phyloP scores from a whole-genome alignment of 2,113 vertebrate genomes.

The Elgaria multicarinata region DNA sequence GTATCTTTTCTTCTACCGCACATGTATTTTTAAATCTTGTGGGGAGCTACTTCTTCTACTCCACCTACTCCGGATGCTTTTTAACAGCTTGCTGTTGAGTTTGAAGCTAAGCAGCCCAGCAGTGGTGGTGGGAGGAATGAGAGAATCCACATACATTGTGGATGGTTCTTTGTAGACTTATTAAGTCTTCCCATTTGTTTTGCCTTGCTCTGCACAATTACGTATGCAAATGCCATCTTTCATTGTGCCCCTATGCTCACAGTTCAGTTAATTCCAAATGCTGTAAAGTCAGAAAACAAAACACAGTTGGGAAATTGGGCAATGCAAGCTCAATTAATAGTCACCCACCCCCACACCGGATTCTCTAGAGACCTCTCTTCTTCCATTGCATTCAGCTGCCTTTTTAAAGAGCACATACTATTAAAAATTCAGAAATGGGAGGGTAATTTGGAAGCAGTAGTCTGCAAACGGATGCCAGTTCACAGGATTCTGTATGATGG shows the following conservation, averaged over 20 bases:
- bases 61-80: neutral
- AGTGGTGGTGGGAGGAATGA: neutral
- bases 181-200: slow-evolving; percentile 61
- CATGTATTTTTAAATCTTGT: neutral
- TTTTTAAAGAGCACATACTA: slow-evolving; percentile 46
- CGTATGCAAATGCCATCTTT: slow-evolving; percentile 48
- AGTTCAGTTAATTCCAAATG: slow-evolving; percentile 21
- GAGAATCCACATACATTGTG: slow-evolving; percentile 26
- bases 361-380: slow-evolving; percentile 35
- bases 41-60: neutral
- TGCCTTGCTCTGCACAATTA: slow-evolving; percentile 44
- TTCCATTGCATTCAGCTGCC: slow-evolving; percentile 22
- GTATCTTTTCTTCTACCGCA: too few species aligned
- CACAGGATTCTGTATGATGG: neutral
- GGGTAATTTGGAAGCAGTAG: neutral
- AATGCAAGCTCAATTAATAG: slow-evolving; percentile 35
- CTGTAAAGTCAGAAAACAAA: slow-evolving; percentile 28
- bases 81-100: neutral
- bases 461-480: neutral
- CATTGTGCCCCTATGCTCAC: slow-evolving; percentile 31
- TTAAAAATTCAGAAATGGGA: neutral
- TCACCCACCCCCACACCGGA: slow-evolving; percentile 12
- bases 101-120: neutral
- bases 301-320: slow-evolving; percentile 30
- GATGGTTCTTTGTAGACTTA: slow-evolving; percentile 36